These are phyloP conservation scores for Leptocoma aspasia DNA, from an alignment of 2,113 vertebrate genomes.

Conservation along the genomic window DNA sequence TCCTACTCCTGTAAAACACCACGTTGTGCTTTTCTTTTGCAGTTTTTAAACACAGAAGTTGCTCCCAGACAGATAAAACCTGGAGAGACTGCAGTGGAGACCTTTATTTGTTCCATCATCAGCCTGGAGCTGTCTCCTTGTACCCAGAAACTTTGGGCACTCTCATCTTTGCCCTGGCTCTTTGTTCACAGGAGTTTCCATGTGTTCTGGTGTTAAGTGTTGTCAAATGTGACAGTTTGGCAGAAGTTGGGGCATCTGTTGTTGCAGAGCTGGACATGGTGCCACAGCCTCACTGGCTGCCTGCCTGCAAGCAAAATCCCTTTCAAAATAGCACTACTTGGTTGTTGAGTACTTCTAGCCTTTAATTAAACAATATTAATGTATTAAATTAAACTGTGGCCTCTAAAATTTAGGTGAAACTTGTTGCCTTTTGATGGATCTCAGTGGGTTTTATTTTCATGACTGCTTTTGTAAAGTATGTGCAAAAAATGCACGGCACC, in stretches of 20 bases:
- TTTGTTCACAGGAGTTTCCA: not conserved
- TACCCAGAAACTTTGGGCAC: not conserved
- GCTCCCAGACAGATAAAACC: not conserved
- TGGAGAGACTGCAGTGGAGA: not conserved
- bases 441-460: not conserved
- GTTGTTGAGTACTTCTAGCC: not conserved
- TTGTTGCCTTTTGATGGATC: not conserved
- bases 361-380: not conserved
- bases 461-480: fast-evolving
- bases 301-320: not conserved
- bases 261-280: not conserved
- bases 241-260: not conserved
- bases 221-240: not conserved
- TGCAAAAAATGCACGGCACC: not conserved
- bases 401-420: not conserved
- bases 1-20: not conserved
- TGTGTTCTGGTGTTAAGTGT: not conserved
- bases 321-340: not conserved
- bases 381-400: not conserved
- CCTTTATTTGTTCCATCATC: not conserved
- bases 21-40: fast-evolving
- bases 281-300: not conserved
- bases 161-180: not conserved
- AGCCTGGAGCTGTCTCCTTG: not conserved
- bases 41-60: not conserved